Base-by-base conservation (phyloP, 2,113 vertebrate genomes). In the Etheostoma cragini region DNA sequence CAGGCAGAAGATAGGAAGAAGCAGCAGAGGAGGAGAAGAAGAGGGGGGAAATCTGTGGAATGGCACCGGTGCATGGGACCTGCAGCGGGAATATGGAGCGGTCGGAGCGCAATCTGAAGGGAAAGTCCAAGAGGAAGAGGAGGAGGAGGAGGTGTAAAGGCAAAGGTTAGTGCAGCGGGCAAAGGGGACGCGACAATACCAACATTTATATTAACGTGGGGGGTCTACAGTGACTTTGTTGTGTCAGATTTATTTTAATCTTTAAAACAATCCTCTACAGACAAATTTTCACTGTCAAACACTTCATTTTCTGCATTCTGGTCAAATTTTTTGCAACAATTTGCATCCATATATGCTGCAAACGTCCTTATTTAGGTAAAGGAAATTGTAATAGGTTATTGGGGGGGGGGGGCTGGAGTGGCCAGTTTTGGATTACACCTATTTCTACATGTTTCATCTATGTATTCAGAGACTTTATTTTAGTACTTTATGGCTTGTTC, bases 91-190 rank as follows among this genome's bases (percentile, higher is more conserved):
- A 22, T 47, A 77, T 81, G 85, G 85, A 90, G 70, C 33, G 17
- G 49, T 64, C 80, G 15, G 89, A 87, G 5, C 11, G 24, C 2
- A 69, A 89, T 0, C 12, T 45, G 54, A 82, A 11, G 49, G 75
- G 62, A 19, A 81, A 52, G 85, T 76, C 54, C 47, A 89, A 46
- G 76, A 88, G 90, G 86, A 91, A 45, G 87, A 90, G 90, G 74
- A 89, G 78, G 26, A 26, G 26, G 68, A 88, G 90, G 73, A 90
- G 87, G 81, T 47, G 84, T 22, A 82, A 79, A 82, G 57, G 68
- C 42, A 88, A 86, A 91, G 91, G 90, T 92, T 5, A 61, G 90
- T 83, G 0, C 21, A 53, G 33, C 62, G 60, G 33, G 21, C 12
- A 53, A 67, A 63, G 69, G 26, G 71, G 5, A 16, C 5, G 16